These are phyloP conservation scores for Drosophila lacicola DNA, from an alignment of 2,888 invertebrate genomes.

Conservation along the genomic window DNA sequence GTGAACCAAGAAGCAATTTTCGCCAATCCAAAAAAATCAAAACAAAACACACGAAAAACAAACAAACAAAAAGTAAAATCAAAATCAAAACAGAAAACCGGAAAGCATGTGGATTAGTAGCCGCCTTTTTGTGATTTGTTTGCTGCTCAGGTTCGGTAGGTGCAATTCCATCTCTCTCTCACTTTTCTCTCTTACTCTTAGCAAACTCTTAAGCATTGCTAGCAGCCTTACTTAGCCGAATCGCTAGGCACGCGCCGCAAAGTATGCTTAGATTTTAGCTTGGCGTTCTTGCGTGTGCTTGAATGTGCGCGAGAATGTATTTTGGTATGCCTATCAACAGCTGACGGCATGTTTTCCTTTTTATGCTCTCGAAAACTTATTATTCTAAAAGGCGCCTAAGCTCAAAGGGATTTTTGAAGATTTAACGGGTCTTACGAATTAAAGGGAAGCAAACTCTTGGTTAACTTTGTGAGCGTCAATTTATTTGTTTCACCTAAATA, in stretches of 20 bases:
- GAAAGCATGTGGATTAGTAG: conserved; percentile 85
- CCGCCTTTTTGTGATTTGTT: conserved; percentile 84
- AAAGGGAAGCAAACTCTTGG: background rate
- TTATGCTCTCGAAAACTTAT: conserved; percentile 60
- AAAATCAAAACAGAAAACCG: conserved; percentile 77
- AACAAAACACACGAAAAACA: conserved; percentile 22
- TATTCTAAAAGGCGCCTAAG: conserved; percentile 59
- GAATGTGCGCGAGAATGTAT: conserved; percentile 32
- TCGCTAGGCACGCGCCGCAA: conserved; percentile 57
- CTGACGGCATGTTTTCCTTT: conserved; percentile 66
- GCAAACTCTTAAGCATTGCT: conserved; percentile 53
- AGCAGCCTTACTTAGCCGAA: conserved; percentile 51
- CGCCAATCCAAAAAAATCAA: conserved; percentile 29
- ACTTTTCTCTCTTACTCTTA: background rate
- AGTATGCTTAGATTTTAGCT: conserved; percentile 53
- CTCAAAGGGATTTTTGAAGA: conserved; percentile 49
- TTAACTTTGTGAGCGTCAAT: conserved; percentile 6
- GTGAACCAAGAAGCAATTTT: conserved; percentile 22
- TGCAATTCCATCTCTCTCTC: conserved; percentile 40
- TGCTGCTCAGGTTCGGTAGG: conserved; percentile 84
- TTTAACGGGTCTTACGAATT: conserved; percentile 30
- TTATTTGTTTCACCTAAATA: conserved; percentile 4
- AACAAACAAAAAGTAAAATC: conserved; percentile 41
- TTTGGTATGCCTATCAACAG: conserved; percentile 62
- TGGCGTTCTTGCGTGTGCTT: conserved; percentile 24